A percentile compares a stretch with the other conserved stretches of the same genome.
Conservation (phyloP, 92 coral and sea anemone species). For the Ricordea florida region DNA sequence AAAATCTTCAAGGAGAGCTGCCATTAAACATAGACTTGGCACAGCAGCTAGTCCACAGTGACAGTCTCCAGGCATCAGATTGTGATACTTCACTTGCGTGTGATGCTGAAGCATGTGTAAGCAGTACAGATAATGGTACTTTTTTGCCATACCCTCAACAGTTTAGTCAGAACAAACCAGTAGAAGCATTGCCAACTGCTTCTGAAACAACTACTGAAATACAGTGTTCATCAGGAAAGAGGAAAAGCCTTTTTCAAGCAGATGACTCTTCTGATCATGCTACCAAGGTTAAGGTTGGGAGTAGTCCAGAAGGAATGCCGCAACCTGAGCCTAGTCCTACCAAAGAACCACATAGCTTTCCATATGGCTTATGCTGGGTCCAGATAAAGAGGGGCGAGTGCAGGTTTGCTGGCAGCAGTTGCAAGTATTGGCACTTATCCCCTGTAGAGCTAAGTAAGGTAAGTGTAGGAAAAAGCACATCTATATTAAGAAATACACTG, state of each 20-base stretch:
- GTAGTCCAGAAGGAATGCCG: conserved; percentile 24
- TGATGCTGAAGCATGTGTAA: too few relatives aligned
- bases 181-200: neutral
- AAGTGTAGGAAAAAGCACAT: neutral
- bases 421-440: conserved; percentile 41
- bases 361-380: conserved; percentile 23
- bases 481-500: too few relatives aligned
- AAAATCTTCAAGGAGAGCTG: too few relatives aligned
- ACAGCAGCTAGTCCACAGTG: too few relatives aligned
- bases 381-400: conserved; percentile 56
- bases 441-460: conserved; percentile 31
- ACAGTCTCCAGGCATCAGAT: too few relatives aligned
- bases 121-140: too few relatives aligned
- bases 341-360: neutral
- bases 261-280: conserved; percentile 1
- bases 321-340: conserved; percentile 7
- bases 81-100: too few relatives aligned
- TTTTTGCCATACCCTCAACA: too few relatives aligned
- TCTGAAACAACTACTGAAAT: neutral
- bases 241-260: neutral
- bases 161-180: neutral
- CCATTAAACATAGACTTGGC: too few relatives aligned
- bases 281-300: neutral
- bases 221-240: neutral
- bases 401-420: neutral